These are phyloP conservation scores for Poecilia latipinna DNA, from an alignment of 2,113 vertebrate genomes.

Conservation along the genomic window DNA sequence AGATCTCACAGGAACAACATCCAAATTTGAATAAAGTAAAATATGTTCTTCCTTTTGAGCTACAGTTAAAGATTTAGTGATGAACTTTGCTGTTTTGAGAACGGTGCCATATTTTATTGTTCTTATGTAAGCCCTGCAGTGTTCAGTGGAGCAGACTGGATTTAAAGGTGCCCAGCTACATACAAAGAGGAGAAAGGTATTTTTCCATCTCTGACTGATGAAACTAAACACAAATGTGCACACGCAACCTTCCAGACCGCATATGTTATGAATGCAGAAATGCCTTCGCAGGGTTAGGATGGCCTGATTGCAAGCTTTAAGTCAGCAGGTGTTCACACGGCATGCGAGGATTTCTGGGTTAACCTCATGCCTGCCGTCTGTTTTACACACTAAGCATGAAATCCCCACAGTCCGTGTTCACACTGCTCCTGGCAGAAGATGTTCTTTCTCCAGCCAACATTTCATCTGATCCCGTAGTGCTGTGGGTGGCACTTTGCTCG, in stretches of 20 bases:
- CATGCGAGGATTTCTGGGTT: constrained; percentile 46
- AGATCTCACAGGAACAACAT: no score
- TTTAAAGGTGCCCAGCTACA: not conserved
- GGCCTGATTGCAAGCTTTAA: constrained; percentile 44
- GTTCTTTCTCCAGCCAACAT: constrained; percentile 17
- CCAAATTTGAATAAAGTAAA: no score
- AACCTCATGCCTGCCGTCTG: constrained; percentile 37
- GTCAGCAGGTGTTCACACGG: constrained; percentile 26
- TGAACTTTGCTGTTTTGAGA: not conserved
- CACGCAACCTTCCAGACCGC: not conserved
- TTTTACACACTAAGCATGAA: constrained; percentile 39
- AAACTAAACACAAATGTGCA: not conserved
- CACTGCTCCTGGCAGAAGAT: constrained; percentile 46
- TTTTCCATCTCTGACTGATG: not conserved
- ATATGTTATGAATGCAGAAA: constrained; percentile 6
- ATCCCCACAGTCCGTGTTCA: constrained; percentile 30
- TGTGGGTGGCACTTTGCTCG: constrained; percentile 34
- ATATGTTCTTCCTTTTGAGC: no score
- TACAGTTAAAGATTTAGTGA: no score
- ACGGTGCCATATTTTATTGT: not conserved
- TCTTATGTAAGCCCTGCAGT: not conserved
- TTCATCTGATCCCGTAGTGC: constrained; percentile 27
- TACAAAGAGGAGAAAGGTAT: not conserved
- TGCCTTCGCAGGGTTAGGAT: constrained; percentile 9
- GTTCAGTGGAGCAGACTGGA: constrained; percentile 19